Conservation (phyloP, 2,888 invertebrate genomes). For the Romanomermis culicivorax region DNA sequence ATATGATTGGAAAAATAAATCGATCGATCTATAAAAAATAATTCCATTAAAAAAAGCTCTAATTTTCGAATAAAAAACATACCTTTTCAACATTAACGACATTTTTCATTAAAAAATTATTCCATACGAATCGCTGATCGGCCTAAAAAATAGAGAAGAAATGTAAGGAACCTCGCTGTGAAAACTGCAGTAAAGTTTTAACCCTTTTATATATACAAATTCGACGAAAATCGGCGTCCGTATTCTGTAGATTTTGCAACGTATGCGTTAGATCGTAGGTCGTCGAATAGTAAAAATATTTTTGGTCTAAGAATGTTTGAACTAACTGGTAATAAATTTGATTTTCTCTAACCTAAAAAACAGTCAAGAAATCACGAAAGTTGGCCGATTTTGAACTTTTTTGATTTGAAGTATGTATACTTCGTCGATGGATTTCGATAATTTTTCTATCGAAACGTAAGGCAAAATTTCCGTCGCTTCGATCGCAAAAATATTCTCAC, state of each 20-base stretch:
- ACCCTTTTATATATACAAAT: slow-evolving; percentile 32
- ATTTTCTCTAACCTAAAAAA: slow-evolving; percentile 42
- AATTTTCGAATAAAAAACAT: too few species aligned
- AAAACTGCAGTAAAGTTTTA: slow-evolving; percentile 7
- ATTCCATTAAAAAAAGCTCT: not conserved
- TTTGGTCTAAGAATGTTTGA: slow-evolving; percentile 54
- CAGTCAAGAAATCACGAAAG: not conserved
- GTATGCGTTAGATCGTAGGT: slow-evolving; percentile 79
- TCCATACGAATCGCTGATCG: slow-evolving; percentile 81
- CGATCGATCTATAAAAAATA: slow-evolving; percentile 17
- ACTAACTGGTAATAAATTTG: slow-evolving; percentile 62
- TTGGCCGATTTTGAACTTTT: not conserved
- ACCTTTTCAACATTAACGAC: too few species aligned
- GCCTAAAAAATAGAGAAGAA: slow-evolving; percentile 32
- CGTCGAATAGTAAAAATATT: slow-evolving; percentile 77
- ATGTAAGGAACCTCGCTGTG: too few species aligned
- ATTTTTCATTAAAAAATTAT: slow-evolving; percentile 53
- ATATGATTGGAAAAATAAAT: slow-evolving; percentile 62
- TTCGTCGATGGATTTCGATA: not conserved
- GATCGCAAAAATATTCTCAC: slow-evolving; percentile 29
- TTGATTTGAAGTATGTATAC: not conserved
- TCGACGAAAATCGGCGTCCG: slow-evolving; percentile 58
- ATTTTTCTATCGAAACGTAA: slow-evolving; percentile 49
- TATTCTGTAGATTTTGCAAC: slow-evolving; percentile 35
- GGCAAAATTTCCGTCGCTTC: slow-evolving; percentile 40